A percentile compares a stretch with the other conserved stretches of the same genome.
Conservation (phyloP, 2,113 vertebrate genomes). For the Chrysemys picta region DNA sequence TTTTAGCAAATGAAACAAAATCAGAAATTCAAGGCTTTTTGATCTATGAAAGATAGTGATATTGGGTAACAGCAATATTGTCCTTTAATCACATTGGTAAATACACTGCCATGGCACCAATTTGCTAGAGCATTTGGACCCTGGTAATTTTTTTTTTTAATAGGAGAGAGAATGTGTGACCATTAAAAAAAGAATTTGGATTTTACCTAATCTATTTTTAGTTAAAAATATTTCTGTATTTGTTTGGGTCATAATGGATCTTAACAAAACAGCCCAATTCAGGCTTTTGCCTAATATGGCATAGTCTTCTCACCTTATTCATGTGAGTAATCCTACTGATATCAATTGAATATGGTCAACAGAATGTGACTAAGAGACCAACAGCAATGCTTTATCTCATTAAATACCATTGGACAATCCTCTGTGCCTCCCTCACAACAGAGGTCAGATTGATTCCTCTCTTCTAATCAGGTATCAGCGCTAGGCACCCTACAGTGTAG, state of each 20-base stretch:
- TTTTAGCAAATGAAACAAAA: slow-evolving; percentile 42
- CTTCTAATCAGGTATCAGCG: background rate
- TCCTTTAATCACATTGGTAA: background rate
- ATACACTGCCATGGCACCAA: background rate
- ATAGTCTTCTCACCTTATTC: background rate
- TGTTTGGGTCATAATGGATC: background rate
- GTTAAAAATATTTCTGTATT: background rate
- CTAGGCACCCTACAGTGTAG: background rate
- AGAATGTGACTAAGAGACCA: background rate
- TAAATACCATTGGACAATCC: background rate
- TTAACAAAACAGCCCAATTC: background rate
- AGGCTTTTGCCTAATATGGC: background rate
- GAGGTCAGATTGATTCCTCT: background rate
- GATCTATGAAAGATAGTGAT: background rate
- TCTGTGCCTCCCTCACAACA: background rate
- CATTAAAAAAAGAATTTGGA: background rate
- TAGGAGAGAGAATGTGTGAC: background rate
- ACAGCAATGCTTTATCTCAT: background rate
- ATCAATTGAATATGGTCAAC: background rate
- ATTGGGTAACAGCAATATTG: background rate
- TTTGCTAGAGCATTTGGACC: background rate
- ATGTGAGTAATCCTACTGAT: background rate
- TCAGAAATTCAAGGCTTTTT: background rate
- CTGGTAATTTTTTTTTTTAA: background rate
- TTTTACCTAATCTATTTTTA: background rate